phyloP scores from a whole-genome alignment of 2,888 invertebrate species.

The Odontothrips loti region DNA sequence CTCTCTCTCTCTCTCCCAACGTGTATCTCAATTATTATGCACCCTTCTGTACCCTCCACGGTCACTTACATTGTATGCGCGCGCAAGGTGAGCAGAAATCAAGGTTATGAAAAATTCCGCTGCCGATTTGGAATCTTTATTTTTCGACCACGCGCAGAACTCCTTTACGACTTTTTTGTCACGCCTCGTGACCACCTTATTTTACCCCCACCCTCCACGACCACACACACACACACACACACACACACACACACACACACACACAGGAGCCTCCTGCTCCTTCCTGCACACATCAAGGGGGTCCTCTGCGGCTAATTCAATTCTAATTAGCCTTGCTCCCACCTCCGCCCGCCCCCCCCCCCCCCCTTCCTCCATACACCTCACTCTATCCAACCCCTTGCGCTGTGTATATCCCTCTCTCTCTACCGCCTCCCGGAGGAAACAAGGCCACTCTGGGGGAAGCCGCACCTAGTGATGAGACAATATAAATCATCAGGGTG shows the following conservation, averaged over 20 bases:
- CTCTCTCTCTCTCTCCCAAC: no score
- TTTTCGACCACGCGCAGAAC: no score
- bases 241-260: not conserved
- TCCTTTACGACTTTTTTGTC: no score
- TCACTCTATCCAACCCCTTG: not conserved
- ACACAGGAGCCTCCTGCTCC: not conserved
- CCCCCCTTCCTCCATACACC: not conserved
- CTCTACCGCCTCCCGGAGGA: not conserved
- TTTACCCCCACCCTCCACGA: not conserved
- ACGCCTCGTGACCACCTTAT: no score
- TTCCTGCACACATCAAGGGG: not conserved
- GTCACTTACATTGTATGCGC: no score
- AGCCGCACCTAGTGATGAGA: not conserved
- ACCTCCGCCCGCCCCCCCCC: not conserved
- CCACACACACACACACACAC: not conserved
- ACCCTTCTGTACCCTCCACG: no score
- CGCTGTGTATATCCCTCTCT: not conserved
- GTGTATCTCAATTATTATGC: no score
- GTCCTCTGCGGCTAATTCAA: not conserved
- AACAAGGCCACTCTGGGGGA: not conserved
- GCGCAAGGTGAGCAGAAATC: no score
- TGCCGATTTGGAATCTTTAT: no score
- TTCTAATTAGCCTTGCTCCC: not conserved
- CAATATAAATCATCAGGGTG: slow-evolving; percentile 1
- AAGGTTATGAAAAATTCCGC: no score